Conservation (phyloP, 37 sponge, comb jelly and placozoan genomes). For the Tethya wilhelma region DNA sequence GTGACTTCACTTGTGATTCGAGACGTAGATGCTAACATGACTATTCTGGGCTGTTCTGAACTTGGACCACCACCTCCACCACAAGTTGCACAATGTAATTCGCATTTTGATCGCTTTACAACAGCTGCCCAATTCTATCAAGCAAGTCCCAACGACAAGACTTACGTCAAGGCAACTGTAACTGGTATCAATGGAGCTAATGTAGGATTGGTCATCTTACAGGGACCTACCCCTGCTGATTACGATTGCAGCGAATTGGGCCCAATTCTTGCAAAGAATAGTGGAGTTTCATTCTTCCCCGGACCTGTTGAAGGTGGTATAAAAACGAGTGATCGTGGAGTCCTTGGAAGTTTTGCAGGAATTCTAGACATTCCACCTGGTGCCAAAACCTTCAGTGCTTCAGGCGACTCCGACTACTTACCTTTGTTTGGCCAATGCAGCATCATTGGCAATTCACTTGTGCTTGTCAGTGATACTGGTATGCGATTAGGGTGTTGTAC, state of each 20-base stretch:
- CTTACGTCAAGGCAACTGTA: conserved; percentile 16
- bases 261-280: background rate
- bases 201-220: background rate
- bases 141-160: conserved; percentile 43
- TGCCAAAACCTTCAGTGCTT: background rate
- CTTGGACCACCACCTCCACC: conserved; percentile 6
- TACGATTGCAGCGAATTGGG: background rate
- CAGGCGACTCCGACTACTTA: conserved; percentile 6
- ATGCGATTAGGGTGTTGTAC: conserved; percentile 7
- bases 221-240: background rate
- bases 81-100: conserved; percentile 12
- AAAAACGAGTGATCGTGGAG: conserved; percentile 22
- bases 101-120: too few relatives aligned
- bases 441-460: conserved; percentile 38
- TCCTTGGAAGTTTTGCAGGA: conserved; percentile 28
- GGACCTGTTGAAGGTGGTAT: background rate
- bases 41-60: conserved; percentile 35
- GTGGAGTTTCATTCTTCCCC: background rate
- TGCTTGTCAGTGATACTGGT: conserved; percentile 16
- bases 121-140: conserved; percentile 64
- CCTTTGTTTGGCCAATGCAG: conserved; percentile 63
- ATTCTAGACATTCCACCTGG: background rate
- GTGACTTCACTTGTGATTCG: conserved; percentile 3
- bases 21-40: background rate
- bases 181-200: conserved; percentile 5